phyloP scores from a whole-genome alignment of 1,140 invertebrate genomes.

The Diprion similis region DNA sequence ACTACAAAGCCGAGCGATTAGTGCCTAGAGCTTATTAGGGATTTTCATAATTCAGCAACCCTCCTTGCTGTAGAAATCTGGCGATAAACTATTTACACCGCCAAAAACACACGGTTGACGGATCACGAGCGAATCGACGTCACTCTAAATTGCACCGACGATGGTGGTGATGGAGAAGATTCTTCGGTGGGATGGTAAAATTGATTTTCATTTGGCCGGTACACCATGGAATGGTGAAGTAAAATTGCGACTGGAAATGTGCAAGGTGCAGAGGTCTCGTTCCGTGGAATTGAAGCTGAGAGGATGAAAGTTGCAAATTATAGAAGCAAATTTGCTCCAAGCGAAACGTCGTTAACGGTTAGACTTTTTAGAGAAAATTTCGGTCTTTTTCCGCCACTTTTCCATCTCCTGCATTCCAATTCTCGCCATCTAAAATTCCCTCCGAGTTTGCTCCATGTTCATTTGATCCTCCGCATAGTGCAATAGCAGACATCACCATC shows the following conservation, averaged over 20 bases:
- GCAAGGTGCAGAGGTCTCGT: too few relatives aligned
- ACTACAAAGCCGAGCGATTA: not conserved
- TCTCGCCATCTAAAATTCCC: conserved; percentile 5
- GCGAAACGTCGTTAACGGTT: not conserved
- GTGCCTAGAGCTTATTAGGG: not conserved
- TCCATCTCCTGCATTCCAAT: conserved; percentile 11
- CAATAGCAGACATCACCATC: not conserved
- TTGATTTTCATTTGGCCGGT: too few relatives aligned
- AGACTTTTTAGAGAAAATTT: not conserved
- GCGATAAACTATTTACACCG: conserved; percentile 13
- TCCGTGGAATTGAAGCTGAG: not conserved
- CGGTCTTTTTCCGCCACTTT: not conserved
- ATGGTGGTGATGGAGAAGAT: not conserved
- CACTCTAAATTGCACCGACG: too few relatives aligned
- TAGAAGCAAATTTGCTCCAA: not conserved
- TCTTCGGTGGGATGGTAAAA: not conserved
- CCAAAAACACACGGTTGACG: not conserved
- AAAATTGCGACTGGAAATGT: too few relatives aligned
- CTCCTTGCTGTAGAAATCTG: too few relatives aligned
- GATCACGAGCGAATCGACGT: too few relatives aligned
- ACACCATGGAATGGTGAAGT: too few relatives aligned
- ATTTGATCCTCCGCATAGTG: not conserved
- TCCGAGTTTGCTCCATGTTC: not conserved
- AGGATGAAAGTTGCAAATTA: not conserved
- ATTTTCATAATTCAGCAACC: not conserved